A percentile compares a stretch with the other conserved stretches of the same genome.
Conservation (phyloP, 2,797 vertebrate genomes). For the Carapus acus region DNA sequence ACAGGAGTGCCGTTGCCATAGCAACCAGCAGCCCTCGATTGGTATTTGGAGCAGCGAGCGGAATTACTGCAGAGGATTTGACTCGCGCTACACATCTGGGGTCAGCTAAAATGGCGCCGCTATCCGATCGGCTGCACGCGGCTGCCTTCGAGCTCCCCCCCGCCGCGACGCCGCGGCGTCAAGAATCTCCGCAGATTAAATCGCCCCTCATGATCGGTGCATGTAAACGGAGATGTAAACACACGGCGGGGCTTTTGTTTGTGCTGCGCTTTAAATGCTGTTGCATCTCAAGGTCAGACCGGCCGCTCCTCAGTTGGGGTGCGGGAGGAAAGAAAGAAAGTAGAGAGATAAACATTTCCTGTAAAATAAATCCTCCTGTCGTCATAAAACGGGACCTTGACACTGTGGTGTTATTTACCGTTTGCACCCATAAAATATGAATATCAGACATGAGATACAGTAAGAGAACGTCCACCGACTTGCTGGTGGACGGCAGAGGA, state of each 20-base stretch:
- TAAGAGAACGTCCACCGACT: constrained; percentile 21
- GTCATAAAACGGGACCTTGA: background rate
- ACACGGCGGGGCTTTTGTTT: too few species aligned
- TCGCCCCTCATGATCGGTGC: too few species aligned
- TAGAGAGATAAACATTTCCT: background rate
- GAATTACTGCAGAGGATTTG: constrained; percentile 78
- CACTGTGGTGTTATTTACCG: background rate
- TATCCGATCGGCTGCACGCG: too few species aligned
- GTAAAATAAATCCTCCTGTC: background rate
- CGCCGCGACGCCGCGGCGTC: background rate
- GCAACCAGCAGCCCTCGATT: constrained; percentile 71
- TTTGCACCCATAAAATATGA: constrained; percentile 10
- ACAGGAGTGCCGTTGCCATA: constrained; percentile 76
- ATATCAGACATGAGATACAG: constrained; percentile 1
- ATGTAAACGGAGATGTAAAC: too few species aligned
- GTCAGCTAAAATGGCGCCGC: constrained; percentile 67
- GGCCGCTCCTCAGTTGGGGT: background rate
- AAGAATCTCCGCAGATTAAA: too few species aligned
- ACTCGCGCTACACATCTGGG: constrained; percentile 76
- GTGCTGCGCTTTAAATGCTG: too few species aligned
- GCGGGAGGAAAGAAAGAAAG: constrained; percentile 5
- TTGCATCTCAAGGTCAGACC: constrained; percentile 26
- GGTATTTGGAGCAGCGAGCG: constrained; percentile 77
- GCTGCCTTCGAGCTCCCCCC: constrained; percentile 45
- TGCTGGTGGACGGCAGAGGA: constrained; percentile 3